Evolutionary conservation across 2,888 invertebrate genomes (phyloP), one percentile per base, ranked within the genome.

Genomic region (Morpho helenor): DNA sequence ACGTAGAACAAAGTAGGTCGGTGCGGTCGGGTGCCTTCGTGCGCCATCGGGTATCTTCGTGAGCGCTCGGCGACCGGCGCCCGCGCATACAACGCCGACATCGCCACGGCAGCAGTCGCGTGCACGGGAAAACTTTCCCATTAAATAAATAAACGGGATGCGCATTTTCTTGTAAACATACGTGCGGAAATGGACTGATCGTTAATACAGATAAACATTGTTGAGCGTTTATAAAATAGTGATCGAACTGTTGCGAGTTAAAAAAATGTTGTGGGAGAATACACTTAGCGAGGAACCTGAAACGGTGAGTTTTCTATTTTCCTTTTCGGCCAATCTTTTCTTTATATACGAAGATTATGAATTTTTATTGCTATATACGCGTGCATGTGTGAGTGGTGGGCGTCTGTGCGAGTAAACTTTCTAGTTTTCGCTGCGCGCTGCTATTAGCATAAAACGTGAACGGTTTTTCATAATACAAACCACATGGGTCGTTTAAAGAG

Each of bases 401-500:
- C 61, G 68, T 73, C 70, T 73, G 87, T 80, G 87, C 80, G 85
- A 53, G 85, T 80, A 77, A 74, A 90, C 90, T 90, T 90, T 90
- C 90, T 90, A 90, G 90, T 89, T 88, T 89, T 88, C 90, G 88
- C 88, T 86, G 81, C 76, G 80, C 77, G 70, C 69, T 67, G 76
- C 77, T 83, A 89, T 90, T 89, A 86, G 85, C 90, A 89, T 89
- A 85, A 84, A 82, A 90, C 90, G 90, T 89, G 90, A 83, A 84
- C 77, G 79, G 88, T 88, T 89, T 90, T 88, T 89, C 87, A 86
- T 89, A 87, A 87, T 87, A 85, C 78, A 82, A 82, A 79, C 76
- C 81, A 78, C 85, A 82, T 87, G 83, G 84, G 79, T 77, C 76
- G 71, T 74, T 80, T 79, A 78, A 82, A 74, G 75, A 72, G 74